Conservation (phyloP, 2,797 vertebrate species). For the Pangasius macronema region DNA sequence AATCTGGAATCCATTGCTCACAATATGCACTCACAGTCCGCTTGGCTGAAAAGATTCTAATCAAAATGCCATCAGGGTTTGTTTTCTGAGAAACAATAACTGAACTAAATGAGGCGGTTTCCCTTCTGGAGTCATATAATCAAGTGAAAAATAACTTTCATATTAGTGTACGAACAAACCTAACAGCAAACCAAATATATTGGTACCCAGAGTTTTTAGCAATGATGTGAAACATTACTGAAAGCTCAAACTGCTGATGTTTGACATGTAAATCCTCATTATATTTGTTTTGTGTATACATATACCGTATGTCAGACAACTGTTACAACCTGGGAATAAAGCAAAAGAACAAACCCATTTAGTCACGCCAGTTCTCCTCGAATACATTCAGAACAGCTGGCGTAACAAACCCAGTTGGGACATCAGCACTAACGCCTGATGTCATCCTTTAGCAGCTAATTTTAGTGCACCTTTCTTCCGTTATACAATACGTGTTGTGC, state of each 20-base stretch:
- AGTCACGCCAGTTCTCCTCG: constrained; percentile 8
- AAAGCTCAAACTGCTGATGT: constrained; percentile 22
- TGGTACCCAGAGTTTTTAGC: neutral
- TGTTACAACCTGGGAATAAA: constrained; percentile 36
- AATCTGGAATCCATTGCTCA: too few relatives aligned
- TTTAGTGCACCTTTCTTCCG: constrained; percentile 67
- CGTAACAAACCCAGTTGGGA: constrained; percentile 61
- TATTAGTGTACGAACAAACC: neutral
- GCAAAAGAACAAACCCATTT: constrained; percentile 10
- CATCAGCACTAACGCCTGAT: constrained; percentile 67
- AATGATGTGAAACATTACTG: neutral
- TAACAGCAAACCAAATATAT: neutral
- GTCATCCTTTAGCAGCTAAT: constrained; percentile 65
- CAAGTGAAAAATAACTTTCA: neutral
- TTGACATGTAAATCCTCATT: constrained; percentile 4
- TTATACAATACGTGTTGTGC: constrained; percentile 65
- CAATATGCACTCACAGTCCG: neutral
- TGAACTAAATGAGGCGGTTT: neutral
- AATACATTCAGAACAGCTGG: constrained; percentile 56
- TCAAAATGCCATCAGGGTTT: neutral
- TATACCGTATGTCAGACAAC: neutral
- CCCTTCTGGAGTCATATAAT: neutral
- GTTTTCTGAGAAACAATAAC: neutral
- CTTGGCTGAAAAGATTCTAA: neutral
- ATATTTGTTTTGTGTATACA: neutral